phyloP scores from a whole-genome alignment of 30 jellyfish, hydroid and myxozoan species.

The Sanderia malayensis region DNA sequence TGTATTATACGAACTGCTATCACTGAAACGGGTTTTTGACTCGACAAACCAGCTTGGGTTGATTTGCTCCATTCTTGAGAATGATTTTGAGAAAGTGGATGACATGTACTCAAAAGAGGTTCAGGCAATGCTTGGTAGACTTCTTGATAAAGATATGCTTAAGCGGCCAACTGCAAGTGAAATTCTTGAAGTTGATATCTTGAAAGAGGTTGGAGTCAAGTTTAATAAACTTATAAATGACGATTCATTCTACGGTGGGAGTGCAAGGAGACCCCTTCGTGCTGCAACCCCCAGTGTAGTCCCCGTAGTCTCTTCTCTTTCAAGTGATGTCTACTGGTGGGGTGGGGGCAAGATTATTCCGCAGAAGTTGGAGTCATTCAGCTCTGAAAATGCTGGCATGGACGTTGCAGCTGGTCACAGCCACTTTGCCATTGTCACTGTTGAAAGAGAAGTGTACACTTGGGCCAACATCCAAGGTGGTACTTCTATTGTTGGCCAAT shows the following conservation, averaged over 20 bases:
- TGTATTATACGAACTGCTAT: conserved; percentile 82
- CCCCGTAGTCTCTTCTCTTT: conserved; percentile 83
- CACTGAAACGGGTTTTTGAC: conserved; percentile 78
- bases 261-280: conserved; percentile 27
- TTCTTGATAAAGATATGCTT: conserved; percentile 71
- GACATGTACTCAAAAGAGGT: conserved; percentile 59
- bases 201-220: conserved; percentile 22
- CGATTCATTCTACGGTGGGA: not conserved
- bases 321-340: conserved; percentile 97
- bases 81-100: conserved; percentile 56
- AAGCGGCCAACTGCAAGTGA: conserved; percentile 73
- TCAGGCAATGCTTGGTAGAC: conserved; percentile 14
- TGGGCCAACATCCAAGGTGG: conserved; percentile 99
- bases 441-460: conserved; percentile 89
- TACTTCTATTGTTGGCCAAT: conserved; percentile 80
- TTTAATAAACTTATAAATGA: conserved; percentile 34
- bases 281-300: conserved; percentile 36
- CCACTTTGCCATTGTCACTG: conserved; percentile 90
- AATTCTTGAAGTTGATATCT: conserved; percentile 16
- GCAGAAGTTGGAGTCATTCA: conserved; percentile 72
- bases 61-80: conserved; percentile 69
- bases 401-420: conserved; percentile 88
- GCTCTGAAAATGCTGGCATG: conserved; percentile 72
- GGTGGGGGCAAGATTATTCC: conserved; percentile 96
- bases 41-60: conserved; percentile 91